Base-by-base conservation (phyloP, 2,888 invertebrate genomes). In the Orthosia gothica region DNA sequence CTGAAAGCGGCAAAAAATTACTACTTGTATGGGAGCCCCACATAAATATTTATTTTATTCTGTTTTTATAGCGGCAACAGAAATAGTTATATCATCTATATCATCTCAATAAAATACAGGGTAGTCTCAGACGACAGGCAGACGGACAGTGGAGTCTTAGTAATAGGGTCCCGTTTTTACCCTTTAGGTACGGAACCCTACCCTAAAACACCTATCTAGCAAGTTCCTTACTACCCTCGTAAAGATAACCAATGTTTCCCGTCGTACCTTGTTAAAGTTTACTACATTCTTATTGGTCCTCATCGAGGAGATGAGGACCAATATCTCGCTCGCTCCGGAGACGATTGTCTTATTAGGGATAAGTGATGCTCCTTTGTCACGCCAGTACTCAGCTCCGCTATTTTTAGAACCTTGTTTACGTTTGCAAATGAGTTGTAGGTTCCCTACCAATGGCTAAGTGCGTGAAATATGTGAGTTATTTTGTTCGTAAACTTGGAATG, bases 281-380 rank as follows among this genome's bases (percentile, higher is more conserved):
- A 70, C 66, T 55, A 12, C 80, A 18, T 54, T 54, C 52, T 32
- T 62, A 74, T 74, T 81, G 62, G 58, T 61, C 65, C 45, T 62
- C 71, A 71, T n/a, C n/a, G n/a, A n/a, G n/a, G n/a, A n/a, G n/a
- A n/a, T n/a, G n/a, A n/a, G n/a, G n/a, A n/a, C n/a, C n/a, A n/a
- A n/a, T n/a, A n/a, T 72, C 69, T 83, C 75, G 5, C 47, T 66
- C 55, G 64, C 32, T 63, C 55, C 20, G 70, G 47, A 76, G 67
- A 79, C 80, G 73, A 85, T 88, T 82, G 84, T 88, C 87, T 88
- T 86, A 82, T 82, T 85, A 81, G 83, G 88, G 84, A 84, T 87
- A 87, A 83, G 75, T 73, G 78, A 79, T 79, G 83, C 66, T 76
- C 67, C 80, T 83, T 85, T 80, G 87, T 87, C 84, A 87, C 77